These are phyloP conservation scores for Scrobipalpa atriplicella DNA, from an alignment of 2,888 invertebrate genomes.

Conservation along the genomic window DNA sequence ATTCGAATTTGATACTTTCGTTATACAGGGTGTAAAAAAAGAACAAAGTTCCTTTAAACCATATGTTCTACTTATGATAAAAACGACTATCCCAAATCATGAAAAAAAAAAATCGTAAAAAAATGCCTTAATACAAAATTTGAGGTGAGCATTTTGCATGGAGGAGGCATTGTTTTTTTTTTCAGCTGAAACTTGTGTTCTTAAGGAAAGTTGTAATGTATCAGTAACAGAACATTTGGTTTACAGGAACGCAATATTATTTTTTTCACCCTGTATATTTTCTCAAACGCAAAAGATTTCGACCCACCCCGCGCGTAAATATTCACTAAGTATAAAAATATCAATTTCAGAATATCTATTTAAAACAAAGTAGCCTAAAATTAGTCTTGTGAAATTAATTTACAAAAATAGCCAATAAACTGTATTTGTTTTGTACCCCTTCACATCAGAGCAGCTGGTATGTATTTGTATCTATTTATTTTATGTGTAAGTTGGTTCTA, in stretches of 20 bases:
- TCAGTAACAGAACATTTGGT: too few relatives aligned
- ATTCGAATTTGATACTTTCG: slow-evolving; percentile 8
- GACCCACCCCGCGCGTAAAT: slow-evolving; percentile 45
- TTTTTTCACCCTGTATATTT: slow-evolving; percentile 10
- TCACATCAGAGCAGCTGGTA: slow-evolving; percentile 79
- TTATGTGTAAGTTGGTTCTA: slow-evolving; percentile 22
- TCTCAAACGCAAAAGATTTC: slow-evolving; percentile 25
- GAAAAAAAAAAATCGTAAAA: too few relatives aligned
- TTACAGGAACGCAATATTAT: too few relatives aligned
- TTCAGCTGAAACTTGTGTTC: too few relatives aligned
- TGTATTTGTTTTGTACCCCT: slow-evolving; percentile 71
- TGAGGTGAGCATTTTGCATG: too few relatives aligned
- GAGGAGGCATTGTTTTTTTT: too few relatives aligned
- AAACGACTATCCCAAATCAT: too few relatives aligned
- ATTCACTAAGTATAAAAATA: slow-evolving; percentile 81
- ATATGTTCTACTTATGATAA: too few relatives aligned
- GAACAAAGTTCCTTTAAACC: too few relatives aligned
- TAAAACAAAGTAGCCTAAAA: slow-evolving; percentile 49
- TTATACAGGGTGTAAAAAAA: too few relatives aligned
- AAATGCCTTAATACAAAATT: too few relatives aligned
- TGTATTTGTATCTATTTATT: slow-evolving; percentile 37
- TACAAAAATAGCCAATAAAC: slow-evolving; percentile 69
- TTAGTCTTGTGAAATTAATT: slow-evolving; percentile 54
- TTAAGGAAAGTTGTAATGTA: too few relatives aligned
- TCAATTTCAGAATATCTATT: slow-evolving; percentile 73